A percentile compares a stretch with the other conserved stretches of the same genome.
Evolutionary conservation across 2,797 vertebrate species (phyloP).

Genomic region (Mico argentatus): DNA sequence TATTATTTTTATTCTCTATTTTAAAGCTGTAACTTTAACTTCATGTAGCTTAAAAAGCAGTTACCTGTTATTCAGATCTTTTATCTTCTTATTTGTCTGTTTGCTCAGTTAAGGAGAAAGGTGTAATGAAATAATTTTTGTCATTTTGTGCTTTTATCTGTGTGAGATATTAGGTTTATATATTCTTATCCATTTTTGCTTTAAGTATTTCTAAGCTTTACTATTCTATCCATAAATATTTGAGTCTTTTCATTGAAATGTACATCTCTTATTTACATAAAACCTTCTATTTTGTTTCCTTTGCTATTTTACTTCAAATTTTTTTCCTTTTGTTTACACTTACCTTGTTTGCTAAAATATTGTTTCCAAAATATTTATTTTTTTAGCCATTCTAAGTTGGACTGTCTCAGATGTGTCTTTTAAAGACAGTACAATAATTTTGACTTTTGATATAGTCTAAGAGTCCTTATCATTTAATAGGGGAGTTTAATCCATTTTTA

Average conservation of each 20-base stretch:
- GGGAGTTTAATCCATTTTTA: conserved; percentile 12
- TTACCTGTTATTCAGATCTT: conserved; percentile 13
- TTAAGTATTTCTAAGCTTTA: conserved; percentile 42
- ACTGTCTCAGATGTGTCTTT: conserved; percentile 14
- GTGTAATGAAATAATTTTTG: conserved; percentile 36
- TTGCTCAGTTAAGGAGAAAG: neutral
- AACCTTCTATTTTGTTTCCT: neutral
- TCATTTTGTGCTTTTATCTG: neutral
- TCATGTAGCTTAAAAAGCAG: conserved; percentile 23
- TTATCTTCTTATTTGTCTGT: conserved; percentile 40
- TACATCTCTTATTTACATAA: conserved; percentile 27
- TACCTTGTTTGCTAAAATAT: conserved; percentile 10
- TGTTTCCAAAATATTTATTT: neutral
- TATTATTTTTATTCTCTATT: conserved; percentile 32
- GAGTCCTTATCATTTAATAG: conserved; percentile 6
- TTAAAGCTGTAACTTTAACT: conserved; percentile 22
- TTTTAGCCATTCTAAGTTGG: neutral
- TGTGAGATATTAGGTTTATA: neutral
- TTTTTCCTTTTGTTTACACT: neutral
- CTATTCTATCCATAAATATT: neutral
- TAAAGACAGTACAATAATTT: neutral
- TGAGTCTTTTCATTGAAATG: neutral
- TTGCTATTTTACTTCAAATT: neutral
- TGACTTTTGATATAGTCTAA: conserved; percentile 38
- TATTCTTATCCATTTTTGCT: neutral